Evolutionary conservation across 2,888 invertebrate species (phyloP), one percentile per base, ranked within the genome.

Genomic region (Elaeidobius kamerunicus): DNA sequence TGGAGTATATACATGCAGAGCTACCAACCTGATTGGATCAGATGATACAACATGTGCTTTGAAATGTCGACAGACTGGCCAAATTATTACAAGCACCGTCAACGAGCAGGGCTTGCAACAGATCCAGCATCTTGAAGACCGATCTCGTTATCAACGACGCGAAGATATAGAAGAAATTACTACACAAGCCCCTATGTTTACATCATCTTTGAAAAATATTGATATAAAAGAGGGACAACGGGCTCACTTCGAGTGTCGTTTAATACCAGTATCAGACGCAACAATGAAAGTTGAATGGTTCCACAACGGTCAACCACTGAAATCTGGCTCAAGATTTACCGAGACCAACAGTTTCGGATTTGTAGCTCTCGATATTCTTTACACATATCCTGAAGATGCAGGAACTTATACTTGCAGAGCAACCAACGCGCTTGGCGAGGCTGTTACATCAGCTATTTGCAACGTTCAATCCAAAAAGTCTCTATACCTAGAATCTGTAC

Each of bases 301-400:
- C 76, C 91, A 93, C 67, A 94, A 96, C 68, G 91, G 91, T 65
- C 80, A 82, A 60, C 90, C 93, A 0, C 78, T 95, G 1, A 92
- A 93, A 73, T 91, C 91, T 57, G 95, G 96, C 34, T 94, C 95
- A 5, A 84, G 98, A 64, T 98, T 97, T 72, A 90, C 91, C 9
- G 93, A 96, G 74, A 92, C 93, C 6, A 91, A 95, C 68, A 97
- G 93, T 74, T 98, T 99, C 71, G 98, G 98, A 35, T 98, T 94
- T 70, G 96, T 97, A 11, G 93, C 96, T 17, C 77, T 99, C 52
- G 98, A 99, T 69, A 95, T 99, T 62, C 84, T 95, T 78, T 90
- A 95, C 62, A 90, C 93, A 53, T 86, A 95, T 66, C 91, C 96
- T 6, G 98, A 98, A 71, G 98, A 99, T 76, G 88, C 91, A 12